Percentiles rank a stretch among this genome's conserved stretches.
Conservation (phyloP, 2,888 invertebrate genomes). For the Lycaena phlaeas region DNA sequence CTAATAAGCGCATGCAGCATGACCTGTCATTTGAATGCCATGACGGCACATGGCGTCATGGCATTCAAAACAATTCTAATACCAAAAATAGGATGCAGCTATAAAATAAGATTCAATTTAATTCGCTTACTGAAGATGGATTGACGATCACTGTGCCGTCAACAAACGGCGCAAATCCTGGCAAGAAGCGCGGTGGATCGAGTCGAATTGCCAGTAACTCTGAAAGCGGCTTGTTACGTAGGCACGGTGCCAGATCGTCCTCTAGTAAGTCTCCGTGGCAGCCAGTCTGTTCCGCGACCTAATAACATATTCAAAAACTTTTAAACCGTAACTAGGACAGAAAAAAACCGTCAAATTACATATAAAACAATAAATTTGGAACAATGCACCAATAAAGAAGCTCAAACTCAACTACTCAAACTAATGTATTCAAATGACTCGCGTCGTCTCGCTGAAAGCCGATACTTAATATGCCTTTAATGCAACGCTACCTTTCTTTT, state of each 20-base stretch:
- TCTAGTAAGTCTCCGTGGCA: constrained; percentile 87
- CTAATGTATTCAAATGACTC: constrained; percentile 18
- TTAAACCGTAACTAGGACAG: not conserved
- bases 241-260: constrained; percentile 89
- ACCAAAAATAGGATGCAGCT: too few species aligned
- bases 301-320: constrained; percentile 20
- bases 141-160: constrained; percentile 89
- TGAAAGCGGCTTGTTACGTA: constrained; percentile 83
- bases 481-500: constrained; percentile 73
- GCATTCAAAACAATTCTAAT: too few species aligned
- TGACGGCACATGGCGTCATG: too few species aligned
- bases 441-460: constrained; percentile 15
- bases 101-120: too few species aligned
- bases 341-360: not conserved
- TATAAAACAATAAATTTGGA: constrained; percentile 1
- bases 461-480: constrained; percentile 24
- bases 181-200: constrained; percentile 86
- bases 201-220: constrained; percentile 82
- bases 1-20: too few species aligned
- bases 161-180: constrained; percentile 95
- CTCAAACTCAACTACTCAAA: constrained; percentile 5
- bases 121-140: constrained; percentile 69
- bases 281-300: constrained; percentile 86
- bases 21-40: too few species aligned
- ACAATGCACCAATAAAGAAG: constrained; percentile 3